phyloP scores from a whole-genome alignment of 2,797 vertebrate species.

The Nasua narica region DNA sequence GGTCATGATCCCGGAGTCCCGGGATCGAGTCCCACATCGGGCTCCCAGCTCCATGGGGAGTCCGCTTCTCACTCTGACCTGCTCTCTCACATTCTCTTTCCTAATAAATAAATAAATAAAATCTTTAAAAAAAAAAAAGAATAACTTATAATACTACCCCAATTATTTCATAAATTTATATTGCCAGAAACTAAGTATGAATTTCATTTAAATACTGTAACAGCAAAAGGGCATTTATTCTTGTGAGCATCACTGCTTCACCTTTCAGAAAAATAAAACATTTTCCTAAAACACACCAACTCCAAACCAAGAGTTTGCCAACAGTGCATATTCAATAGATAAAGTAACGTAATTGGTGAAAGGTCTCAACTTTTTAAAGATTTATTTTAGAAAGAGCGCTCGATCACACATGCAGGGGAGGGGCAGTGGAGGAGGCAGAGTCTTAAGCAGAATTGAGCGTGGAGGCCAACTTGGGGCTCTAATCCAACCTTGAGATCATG shows the following conservation, averaged over 20 bases:
- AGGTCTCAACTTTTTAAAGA: neutral
- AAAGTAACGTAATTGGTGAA: neutral
- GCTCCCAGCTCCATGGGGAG: no score
- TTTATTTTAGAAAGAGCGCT: neutral
- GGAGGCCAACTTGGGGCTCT: no score
- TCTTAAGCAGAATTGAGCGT: no score
- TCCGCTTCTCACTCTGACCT: no score
- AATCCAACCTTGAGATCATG: neutral
- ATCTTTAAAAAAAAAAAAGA: no score
- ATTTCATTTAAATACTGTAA: conserved; percentile 6
- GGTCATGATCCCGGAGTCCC: no score
- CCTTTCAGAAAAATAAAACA: neutral
- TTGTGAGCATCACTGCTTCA: neutral
- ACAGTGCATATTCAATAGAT: neutral
- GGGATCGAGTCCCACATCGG: no score
- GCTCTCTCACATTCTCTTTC: no score
- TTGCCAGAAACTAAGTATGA: neutral
- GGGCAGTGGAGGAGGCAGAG: neutral
- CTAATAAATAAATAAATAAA: no score
- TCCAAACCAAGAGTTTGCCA: neutral
- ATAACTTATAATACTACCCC: neutral
- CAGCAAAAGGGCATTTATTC: neutral
- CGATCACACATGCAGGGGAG: neutral
- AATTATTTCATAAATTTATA: neutral
- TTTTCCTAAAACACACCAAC: neutral